These are phyloP conservation scores for Sus cebifrons DNA, from an alignment of 2,797 vertebrate genomes.

Conservation along the genomic window DNA sequence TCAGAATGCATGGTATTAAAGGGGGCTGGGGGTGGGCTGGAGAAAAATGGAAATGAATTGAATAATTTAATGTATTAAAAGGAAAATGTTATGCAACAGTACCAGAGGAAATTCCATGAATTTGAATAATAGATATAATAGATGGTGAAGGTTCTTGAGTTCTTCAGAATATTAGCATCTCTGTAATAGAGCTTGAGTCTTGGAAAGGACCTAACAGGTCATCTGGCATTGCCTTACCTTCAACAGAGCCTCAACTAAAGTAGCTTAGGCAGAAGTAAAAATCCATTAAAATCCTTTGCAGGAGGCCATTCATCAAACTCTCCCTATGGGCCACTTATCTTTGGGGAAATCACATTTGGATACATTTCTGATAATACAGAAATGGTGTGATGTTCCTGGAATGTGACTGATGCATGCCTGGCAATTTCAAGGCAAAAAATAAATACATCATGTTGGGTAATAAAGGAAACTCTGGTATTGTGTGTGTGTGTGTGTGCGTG, in stretches of 20 bases:
- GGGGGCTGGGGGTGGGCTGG: neutral
- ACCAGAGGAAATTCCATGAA: constrained; percentile 47
- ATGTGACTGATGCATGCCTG: constrained; percentile 70
- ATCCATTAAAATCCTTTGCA: constrained; percentile 70
- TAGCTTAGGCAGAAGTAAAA: constrained; percentile 66
- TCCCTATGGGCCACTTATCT: constrained; percentile 59
- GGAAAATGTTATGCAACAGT: constrained; percentile 24
- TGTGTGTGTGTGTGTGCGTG: neutral
- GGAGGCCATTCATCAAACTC: constrained; percentile 63
- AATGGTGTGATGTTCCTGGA: constrained; percentile 81
- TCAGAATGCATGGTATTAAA: constrained; percentile 52
- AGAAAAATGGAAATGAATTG: constrained; percentile 52
- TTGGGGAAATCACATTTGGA: constrained; percentile 71
- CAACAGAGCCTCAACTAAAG: constrained; percentile 60
- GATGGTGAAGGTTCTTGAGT: constrained; percentile 44
- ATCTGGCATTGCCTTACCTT: constrained; percentile 45
- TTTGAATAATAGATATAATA: constrained; percentile 82
- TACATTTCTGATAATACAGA: constrained; percentile 74
- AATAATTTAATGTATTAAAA: constrained; percentile 67
- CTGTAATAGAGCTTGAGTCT: constrained; percentile 59
- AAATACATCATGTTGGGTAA: neutral
- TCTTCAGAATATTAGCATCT: constrained; percentile 64
- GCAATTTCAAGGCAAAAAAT: constrained; percentile 51
- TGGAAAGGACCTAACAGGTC: constrained; percentile 50
- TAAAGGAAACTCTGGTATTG: neutral